phyloP scores from a whole-genome alignment of 2,113 vertebrate species.

The Seriola dumerili region DNA sequence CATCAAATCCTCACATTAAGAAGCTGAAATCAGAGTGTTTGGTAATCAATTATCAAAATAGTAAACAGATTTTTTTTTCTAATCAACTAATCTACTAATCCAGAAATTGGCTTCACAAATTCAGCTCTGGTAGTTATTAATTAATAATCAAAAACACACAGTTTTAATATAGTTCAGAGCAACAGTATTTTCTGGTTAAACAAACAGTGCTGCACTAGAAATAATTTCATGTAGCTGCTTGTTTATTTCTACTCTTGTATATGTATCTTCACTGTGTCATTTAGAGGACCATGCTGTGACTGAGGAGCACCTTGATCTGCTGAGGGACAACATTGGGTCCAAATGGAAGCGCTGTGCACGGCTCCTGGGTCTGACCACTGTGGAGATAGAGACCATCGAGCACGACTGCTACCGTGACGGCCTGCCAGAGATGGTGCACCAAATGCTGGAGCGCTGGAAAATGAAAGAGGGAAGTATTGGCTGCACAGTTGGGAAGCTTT shows the following conservation, averaged over 20 bases:
- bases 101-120: not conserved
- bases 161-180: not conserved
- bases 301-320: slow-evolving; percentile 87
- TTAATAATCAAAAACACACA: not conserved
- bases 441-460: slow-evolving; percentile 92
- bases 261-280: not conserved
- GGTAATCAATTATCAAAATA: not conserved
- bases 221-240: not conserved
- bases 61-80: not conserved
- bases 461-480: slow-evolving; percentile 91
- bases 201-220: not conserved
- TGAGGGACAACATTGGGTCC: slow-evolving; percentile 88
- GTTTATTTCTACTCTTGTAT: not conserved
- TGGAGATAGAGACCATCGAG: slow-evolving; percentile 93
- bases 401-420: slow-evolving; percentile 91
- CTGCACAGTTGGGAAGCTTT: slow-evolving; percentile 91
- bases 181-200: not conserved
- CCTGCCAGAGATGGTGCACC: slow-evolving; percentile 93
- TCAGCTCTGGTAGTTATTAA: not conserved
- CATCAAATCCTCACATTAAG: not conserved
- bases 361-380: slow-evolving; percentile 85
- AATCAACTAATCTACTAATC: not conserved
- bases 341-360: slow-evolving; percentile 93
- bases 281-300: slow-evolving; percentile 79
- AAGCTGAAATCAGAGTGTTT: not conserved